Conservation (phyloP, 2,113 vertebrate genomes). For the Crotalus viridis region DNA sequence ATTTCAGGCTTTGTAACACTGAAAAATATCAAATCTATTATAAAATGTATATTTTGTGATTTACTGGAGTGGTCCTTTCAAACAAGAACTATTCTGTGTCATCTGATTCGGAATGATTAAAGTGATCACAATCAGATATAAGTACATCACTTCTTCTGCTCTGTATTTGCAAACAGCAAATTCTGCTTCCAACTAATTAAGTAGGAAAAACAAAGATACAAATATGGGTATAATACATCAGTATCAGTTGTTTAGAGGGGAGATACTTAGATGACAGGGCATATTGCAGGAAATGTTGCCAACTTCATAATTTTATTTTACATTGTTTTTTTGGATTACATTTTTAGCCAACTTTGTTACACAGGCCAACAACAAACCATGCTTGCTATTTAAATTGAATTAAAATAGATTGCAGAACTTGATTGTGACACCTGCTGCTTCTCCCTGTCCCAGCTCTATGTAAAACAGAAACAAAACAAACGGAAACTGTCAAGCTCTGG, state of each 20-base stretch:
- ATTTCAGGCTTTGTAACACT: neutral
- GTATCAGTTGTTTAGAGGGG: neutral
- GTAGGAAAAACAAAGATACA: neutral
- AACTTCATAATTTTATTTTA: neutral
- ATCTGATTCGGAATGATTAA: neutral
- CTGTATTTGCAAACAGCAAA: neutral
- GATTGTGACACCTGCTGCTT: neutral
- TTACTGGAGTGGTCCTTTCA: neutral
- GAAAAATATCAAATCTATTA: neutral
- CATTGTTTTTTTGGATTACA: neutral
- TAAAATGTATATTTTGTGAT: neutral
- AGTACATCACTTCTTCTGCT: neutral
- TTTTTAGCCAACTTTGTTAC: neutral
- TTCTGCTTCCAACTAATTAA: neutral
- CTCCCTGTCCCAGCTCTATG: no score
- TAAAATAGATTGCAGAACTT: neutral
- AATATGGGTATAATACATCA: neutral
- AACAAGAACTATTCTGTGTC: neutral
- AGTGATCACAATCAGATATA: neutral
- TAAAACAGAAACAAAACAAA: neutral
- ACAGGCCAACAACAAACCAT: neutral
- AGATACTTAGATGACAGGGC: neutral
- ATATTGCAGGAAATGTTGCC: neutral
- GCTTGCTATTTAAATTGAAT: neutral
- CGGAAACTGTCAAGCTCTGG: neutral